These are phyloP conservation scores for Aplysina aerophoba DNA, from an alignment of 37 sponge, comb jelly and placozoan genomes.

Conservation along the genomic window DNA sequence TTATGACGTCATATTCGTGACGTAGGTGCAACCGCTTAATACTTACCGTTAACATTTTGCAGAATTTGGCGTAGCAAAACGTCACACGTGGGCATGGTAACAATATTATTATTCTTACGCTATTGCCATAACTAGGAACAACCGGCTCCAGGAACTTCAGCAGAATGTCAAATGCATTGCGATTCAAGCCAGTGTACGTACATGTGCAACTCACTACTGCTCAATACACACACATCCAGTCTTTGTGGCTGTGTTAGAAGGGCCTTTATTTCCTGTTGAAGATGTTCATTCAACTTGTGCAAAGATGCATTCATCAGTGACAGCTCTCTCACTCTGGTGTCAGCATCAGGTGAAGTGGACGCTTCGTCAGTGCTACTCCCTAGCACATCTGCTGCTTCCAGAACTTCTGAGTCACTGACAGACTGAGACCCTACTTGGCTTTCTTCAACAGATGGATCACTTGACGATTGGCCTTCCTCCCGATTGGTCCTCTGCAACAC, in stretches of 20 bases:
- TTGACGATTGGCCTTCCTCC: not conserved
- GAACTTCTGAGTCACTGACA: not conserved
- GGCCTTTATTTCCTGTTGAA: not conserved
- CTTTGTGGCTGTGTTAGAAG: conserved; percentile 33
- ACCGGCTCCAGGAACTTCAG: conserved; percentile 27
- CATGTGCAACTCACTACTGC: not conserved
- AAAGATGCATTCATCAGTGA: conserved; percentile 26
- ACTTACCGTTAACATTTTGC: too few species aligned
- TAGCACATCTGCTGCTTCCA: conserved; percentile 12
- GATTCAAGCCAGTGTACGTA: conserved; percentile 40
- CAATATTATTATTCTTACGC: too few species aligned
- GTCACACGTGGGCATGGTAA: too few species aligned
- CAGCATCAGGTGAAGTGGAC: not conserved
- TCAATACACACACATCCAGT: conserved; percentile 33
- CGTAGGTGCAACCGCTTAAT: too few species aligned
- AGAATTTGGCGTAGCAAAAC: too few species aligned
- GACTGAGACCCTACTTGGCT: not conserved
- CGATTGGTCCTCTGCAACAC: conserved; percentile 24
- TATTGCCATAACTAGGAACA: conserved; percentile 4
- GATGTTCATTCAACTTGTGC: conserved; percentile 3
- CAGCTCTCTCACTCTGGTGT: not conserved
- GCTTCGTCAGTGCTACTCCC: conserved; percentile 30
- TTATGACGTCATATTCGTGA: too few species aligned
- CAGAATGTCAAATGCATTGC: conserved; percentile 11
- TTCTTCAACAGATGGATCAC: not conserved